Evolutionary conservation across 1,140 invertebrate species (phyloP), one percentile per base, ranked within the genome.

Genomic region (Drosophila lini): DNA sequence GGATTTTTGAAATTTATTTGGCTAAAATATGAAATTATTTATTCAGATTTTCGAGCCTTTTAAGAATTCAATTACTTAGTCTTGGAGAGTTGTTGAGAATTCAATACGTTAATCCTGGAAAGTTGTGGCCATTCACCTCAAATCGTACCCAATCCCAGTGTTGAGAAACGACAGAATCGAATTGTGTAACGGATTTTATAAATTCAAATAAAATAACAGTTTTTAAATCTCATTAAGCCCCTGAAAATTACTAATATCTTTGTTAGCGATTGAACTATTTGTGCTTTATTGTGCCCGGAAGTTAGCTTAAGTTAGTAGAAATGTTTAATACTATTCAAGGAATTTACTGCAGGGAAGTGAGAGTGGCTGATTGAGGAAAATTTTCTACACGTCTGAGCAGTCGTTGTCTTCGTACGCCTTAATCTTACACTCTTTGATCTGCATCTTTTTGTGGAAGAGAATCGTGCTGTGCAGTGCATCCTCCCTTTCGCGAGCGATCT

Each of bases 371-470:
- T 15, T 10, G n/a, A 3, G 9, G 10, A 10, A 10, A 31, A n/a
- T 34, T 34, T 44, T n/a, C 55, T 77, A 86, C 6, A 77, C 82
- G 25, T 86, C 73, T 10, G 80, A 86, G 50, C 84, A 82, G 64
- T 89, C 77, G 45, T 71, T 76, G 47, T 86, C 82, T n/a, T 86
- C 83, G 16, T 67, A 89, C 3, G 76, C 47, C 42, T 74, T 83
- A 8, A 86, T 67, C 16, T 70, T 61, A 61, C 74, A 78, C 22
- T 91, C 81, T 8, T 78, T 84, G 5, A 91, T 64, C 40, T 91
- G 85, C 42, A 90, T 65, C 9, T 88, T 83, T 64, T 91, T 91
- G 40, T 91, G 86, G 11, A 91, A 91, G 5, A 88, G 57, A 58
- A 91, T 78, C 22, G 90, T 67, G 38, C 69, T 71, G 5, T 84